These are phyloP conservation scores for Melitaea cinxia DNA, from an alignment of 1,140 invertebrate genomes.

Conservation along the genomic window DNA sequence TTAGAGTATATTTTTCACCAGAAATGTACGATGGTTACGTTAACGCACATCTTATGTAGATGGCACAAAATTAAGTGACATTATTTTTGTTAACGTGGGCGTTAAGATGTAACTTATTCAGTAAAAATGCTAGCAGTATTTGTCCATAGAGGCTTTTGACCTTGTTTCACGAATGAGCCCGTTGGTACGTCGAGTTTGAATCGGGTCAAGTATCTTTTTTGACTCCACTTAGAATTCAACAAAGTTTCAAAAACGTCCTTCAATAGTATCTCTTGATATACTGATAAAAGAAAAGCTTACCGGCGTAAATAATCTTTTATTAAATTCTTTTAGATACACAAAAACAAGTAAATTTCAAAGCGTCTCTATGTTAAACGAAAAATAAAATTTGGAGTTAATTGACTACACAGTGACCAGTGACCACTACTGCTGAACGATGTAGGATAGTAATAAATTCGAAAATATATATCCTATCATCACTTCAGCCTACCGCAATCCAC, in stretches of 20 bases:
- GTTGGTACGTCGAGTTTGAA: conserved; percentile 14
- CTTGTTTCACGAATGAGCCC: conserved; percentile 20
- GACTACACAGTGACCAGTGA: too few species aligned
- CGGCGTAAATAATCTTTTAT: not conserved
- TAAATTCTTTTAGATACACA: too few species aligned
- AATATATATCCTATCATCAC: too few species aligned
- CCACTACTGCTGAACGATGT: too few species aligned
- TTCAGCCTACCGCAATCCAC: too few species aligned
- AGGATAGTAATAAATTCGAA: too few species aligned
- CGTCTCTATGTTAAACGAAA: too few species aligned
- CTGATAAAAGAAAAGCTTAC: not conserved
- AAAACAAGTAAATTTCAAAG: too few species aligned
- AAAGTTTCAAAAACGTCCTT: conserved; percentile 9
- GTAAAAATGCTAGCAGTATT: conserved; percentile 13
- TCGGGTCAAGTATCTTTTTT: conserved; percentile 26
- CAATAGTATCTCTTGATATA: not conserved
- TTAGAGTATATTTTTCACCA: not conserved
- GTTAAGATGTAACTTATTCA: conserved; percentile 14
- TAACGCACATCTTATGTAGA: not conserved
- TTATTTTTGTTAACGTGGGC: not conserved
- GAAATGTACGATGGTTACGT: not conserved
- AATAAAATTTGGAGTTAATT: too few species aligned
- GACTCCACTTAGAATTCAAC: conserved; percentile 15
- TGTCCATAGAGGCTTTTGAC: conserved; percentile 19
- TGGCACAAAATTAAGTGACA: not conserved